Conservation (phyloP, 2,888 invertebrate genomes). For the Seira ritae region DNA sequence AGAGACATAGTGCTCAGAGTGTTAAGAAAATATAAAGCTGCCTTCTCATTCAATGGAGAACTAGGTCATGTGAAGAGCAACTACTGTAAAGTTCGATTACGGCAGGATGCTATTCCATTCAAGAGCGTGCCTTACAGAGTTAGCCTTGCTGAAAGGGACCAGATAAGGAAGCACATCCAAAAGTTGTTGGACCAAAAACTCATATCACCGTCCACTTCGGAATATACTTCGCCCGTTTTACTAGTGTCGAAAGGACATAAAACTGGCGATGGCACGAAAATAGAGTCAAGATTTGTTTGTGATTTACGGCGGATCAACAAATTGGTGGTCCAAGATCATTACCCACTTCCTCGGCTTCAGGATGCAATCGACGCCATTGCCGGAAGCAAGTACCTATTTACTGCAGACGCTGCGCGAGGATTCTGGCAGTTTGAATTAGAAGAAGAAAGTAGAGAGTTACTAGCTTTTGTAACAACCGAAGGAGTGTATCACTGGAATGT, state of each 20-base stretch:
- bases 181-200: background rate
- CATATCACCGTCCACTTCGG: background rate
- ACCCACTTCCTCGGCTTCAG: conserved; percentile 68
- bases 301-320: conserved; percentile 72
- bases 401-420: conserved; percentile 73
- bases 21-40: background rate
- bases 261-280: background rate
- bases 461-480: conserved; percentile 73
- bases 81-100: background rate
- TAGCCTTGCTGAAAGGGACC: background rate
- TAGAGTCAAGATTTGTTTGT: conserved; percentile 55
- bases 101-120: background rate
- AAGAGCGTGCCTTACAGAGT: background rate
- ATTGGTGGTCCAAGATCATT: conserved; percentile 57
- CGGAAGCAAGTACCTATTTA: conserved; percentile 72
- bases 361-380: conserved; percentile 72
- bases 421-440: conserved; percentile 74
- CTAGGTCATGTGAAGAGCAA: background rate
- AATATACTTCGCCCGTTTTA: background rate
- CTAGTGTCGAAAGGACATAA: conserved; percentile 22
- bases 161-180: background rate
- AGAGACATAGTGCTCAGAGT: background rate
- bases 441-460: conserved; percentile 57
- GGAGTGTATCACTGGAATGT: conserved; percentile 72
- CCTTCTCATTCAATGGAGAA: background rate